These are phyloP conservation scores for Gymnorhina tibicen DNA, from an alignment of 2,113 vertebrate species.

Conservation along the genomic window DNA sequence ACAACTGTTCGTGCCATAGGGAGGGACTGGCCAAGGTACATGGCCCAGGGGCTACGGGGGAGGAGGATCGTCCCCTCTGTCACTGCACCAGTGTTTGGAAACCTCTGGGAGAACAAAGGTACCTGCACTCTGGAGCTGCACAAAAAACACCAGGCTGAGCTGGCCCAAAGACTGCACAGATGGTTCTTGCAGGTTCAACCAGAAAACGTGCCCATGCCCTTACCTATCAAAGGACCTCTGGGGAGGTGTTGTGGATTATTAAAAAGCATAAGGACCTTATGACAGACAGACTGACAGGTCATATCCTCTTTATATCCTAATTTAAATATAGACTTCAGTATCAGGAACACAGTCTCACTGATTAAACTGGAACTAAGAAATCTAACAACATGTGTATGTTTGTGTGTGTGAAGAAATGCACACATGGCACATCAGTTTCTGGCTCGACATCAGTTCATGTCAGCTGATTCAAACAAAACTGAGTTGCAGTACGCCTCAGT, in stretches of 20 bases:
- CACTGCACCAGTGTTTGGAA: neutral
- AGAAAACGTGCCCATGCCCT: neutral
- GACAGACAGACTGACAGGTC: fast-evolving
- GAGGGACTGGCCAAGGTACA: fast-evolving
- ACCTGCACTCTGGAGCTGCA: neutral
- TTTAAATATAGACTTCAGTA: neutral
- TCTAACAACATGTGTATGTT: neutral
- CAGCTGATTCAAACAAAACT: neutral
- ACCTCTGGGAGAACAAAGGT: neutral
- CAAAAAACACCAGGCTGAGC: neutral
- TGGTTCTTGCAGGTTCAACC: neutral
- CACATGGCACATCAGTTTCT: neutral
- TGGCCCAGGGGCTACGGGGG: neutral
- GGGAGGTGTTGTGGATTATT: neutral
- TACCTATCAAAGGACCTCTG: neutral
- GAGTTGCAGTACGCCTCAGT: neutral
- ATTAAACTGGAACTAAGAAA: neutral
- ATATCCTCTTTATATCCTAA: neutral
- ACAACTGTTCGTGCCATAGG: fast-evolving
- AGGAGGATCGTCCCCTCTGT: neutral
- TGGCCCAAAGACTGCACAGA: neutral
- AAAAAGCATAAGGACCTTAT: neutral
- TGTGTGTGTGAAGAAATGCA: neutral
- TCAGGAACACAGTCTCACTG: neutral
- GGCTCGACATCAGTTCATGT: neutral